These are phyloP conservation scores for Saccostrea glomerata DNA, from an alignment of 1,140 invertebrate species.

Conservation along the genomic window DNA sequence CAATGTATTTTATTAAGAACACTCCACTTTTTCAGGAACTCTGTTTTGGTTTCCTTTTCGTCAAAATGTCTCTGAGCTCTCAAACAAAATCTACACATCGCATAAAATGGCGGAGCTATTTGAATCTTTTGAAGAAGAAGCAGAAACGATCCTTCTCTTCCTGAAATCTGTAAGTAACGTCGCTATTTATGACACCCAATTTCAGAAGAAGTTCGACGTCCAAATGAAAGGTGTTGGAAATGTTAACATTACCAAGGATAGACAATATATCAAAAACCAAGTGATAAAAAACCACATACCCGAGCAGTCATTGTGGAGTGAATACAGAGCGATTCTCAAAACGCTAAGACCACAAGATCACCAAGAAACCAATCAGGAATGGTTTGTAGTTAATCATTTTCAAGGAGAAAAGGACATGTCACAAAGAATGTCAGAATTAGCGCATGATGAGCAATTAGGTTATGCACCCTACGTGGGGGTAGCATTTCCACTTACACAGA, in stretches of 20 bases:
- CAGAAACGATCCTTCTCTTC: slow-evolving; percentile 58
- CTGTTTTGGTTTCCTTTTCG: slow-evolving; percentile 68
- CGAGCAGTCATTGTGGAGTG: background rate
- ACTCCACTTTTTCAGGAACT: slow-evolving; percentile 51
- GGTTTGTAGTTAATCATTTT: slow-evolving; percentile 59
- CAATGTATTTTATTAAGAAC: background rate
- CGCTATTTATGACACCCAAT: background rate
- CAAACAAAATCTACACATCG: slow-evolving; percentile 53
- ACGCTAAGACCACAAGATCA: background rate
- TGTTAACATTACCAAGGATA: background rate
- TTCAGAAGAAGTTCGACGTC: background rate
- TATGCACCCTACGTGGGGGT: slow-evolving; percentile 71
- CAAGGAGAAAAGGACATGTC: slow-evolving; percentile 50
- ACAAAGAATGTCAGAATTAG: slow-evolving; percentile 46
- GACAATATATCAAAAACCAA: slow-evolving; percentile 3
- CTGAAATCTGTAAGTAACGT: slow-evolving; percentile 52
- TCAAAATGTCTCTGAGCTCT: slow-evolving; percentile 47
- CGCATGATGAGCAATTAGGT: slow-evolving; percentile 52
- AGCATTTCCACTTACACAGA: slow-evolving; percentile 56
- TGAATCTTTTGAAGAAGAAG: slow-evolving; percentile 56
- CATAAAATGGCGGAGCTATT: slow-evolving; percentile 63
- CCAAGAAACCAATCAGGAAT: background rate
- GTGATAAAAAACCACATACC: background rate
- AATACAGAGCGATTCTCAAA: background rate
- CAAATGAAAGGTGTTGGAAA: background rate